A percentile compares a stretch with the other conserved stretches of the same genome.
phyloP scores from a whole-genome alignment of 2,888 invertebrate species.

The Lepas anatifera region DNA sequence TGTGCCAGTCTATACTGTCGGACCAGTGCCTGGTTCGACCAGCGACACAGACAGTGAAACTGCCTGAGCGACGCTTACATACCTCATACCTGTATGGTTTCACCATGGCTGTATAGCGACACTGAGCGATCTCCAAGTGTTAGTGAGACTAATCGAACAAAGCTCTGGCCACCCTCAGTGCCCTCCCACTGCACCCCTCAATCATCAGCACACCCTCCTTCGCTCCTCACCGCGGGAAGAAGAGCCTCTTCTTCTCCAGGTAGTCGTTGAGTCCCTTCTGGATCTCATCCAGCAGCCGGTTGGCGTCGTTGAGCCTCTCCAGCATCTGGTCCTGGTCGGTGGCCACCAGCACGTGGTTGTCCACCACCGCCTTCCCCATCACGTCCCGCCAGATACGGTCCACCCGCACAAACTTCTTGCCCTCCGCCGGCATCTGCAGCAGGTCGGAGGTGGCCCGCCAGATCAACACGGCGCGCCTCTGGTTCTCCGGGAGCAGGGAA shows the following conservation, averaged over 20 bases:
- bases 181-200: no score
- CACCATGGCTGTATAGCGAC: no score
- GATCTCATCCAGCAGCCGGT: constrained; percentile 58
- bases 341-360: constrained; percentile 36
- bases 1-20: no score
- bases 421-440: constrained; percentile 89
- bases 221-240: constrained; percentile 48
- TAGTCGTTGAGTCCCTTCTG: constrained; percentile 71
- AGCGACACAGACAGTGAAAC: not conserved
- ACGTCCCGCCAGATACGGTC: constrained; percentile 53
- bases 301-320: constrained; percentile 45
- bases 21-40: not conserved
- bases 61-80: no score
- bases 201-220: no score
- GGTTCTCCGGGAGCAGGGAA: no score
- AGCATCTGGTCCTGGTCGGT: constrained; percentile 26
- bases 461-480: no score
- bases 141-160: no score
- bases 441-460: not conserved
- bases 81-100: no score
- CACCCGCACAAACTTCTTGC: constrained; percentile 71
- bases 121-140: no score
- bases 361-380: constrained; percentile 48
- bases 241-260: constrained; percentile 68
- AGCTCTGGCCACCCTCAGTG: no score